Base-by-base conservation (phyloP, 1,140 invertebrate genomes). In the Dinoponera quadriceps region DNA sequence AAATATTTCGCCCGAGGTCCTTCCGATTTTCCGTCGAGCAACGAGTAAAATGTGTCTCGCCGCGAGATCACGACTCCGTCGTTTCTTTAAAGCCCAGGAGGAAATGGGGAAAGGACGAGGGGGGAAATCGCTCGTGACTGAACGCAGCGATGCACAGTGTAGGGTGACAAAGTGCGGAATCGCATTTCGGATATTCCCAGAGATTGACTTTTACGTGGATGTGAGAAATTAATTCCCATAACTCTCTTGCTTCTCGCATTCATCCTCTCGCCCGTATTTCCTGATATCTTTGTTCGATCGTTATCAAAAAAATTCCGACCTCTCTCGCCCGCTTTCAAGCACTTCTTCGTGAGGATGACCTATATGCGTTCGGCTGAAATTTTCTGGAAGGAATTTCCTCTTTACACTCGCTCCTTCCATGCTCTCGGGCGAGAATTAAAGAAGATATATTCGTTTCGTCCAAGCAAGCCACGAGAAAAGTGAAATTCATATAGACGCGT, bases 21-120 rank as follows among this genome's bases (percentile, higher is more conserved):
- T 27, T 11, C 14, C 20, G 38, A 65, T 54, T 55, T 77, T 66
- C 20, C 13, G 14, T 49, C 22, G 14, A 1, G 7, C n/a, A 48
- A 33, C 25, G 55, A 25, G n/a, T 44, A 73, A 73, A 73, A 60
- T 60, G 13, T 38, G 7, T 74, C 18, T 60, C 13, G 22, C 72
- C 13, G 25, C 62, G 49, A 49, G 11, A 49, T 60, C 25, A 27
- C 16, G 5, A 33, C 16, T 18, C 22, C 1, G 13, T 18, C 48
- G 14, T 22, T 72, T 72, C n/a, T 16, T 72, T 55, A 55, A 72
- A 22, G 11, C 11, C 7, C 49, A 25, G 7, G 25, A 3, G 25
- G 18, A 69, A 51, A 14, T 69, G 29, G 20, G 0, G 38, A 44
- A 0, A 33, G 29, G 38, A 38, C 1, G n/a, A 38, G 16, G 18